phyloP scores from a whole-genome alignment of 1,140 invertebrate genomes.

The Drosophila mayri region DNA sequence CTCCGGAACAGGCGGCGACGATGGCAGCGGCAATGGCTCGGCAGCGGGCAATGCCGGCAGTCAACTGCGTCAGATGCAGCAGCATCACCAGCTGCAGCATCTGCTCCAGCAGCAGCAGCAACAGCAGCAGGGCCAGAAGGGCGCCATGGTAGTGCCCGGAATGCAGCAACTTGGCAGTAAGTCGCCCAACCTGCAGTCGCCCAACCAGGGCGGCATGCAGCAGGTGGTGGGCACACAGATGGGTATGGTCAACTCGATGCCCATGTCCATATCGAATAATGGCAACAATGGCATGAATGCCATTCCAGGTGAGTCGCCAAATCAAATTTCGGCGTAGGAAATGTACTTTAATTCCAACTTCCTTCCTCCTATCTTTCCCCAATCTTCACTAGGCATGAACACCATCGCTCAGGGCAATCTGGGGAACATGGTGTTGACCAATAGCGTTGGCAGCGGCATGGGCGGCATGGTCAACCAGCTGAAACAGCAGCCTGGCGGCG shows the following conservation, averaged over 20 bases:
- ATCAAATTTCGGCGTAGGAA: not conserved
- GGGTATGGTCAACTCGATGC: conserved; percentile 87
- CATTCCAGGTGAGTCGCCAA: conserved; percentile 86
- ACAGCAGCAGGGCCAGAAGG: conserved; percentile 88
- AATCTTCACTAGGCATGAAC: conserved; percentile 86
- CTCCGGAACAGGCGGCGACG: conserved; percentile 85
- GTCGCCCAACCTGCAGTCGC: conserved; percentile 92
- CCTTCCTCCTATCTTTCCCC: not conserved
- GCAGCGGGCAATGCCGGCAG: conserved; percentile 56
- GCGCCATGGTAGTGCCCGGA: conserved; percentile 88
- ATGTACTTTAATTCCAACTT: not conserved
- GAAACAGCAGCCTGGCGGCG: conserved; percentile 85
- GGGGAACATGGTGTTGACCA: conserved; percentile 90
- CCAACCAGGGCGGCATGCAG: conserved; percentile 89
- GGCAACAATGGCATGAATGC: conserved; percentile 88
- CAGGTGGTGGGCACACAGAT: conserved; percentile 85
- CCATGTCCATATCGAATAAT: conserved; percentile 88
- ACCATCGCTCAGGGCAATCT: conserved; percentile 87
- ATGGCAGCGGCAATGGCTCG: conserved; percentile 85
- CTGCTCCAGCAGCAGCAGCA: conserved; percentile 68
- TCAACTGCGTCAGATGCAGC: conserved; percentile 85
- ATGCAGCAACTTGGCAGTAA: conserved; percentile 91
- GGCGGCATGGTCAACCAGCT: conserved; percentile 70
- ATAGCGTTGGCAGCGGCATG: conserved; percentile 88
- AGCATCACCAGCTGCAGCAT: conserved; percentile 85